Evolutionary conservation across 2,797 vertebrate genomes (phyloP), one percentile per base, ranked within the genome.

Genomic region (Tenualosa ilisha): DNA sequence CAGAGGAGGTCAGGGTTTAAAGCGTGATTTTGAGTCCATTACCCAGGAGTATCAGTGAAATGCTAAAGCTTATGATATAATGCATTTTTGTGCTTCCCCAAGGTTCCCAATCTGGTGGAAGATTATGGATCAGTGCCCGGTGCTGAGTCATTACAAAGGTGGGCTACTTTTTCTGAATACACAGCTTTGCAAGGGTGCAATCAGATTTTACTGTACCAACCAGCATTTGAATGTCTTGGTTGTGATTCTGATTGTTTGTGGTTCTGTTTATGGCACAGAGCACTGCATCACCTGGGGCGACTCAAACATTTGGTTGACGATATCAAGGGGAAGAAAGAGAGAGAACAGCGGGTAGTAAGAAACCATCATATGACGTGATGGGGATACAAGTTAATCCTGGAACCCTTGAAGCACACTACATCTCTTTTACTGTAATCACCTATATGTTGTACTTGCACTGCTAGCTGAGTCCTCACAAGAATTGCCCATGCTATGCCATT

Each of bases 241-340:
- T 12, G 81, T 43, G n/a, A 22, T 63, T 24, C 59, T 12, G 20
- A 12, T 51, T 51, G 75, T 43, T 15, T 12, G 81, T 50, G 26
- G 26, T 75, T 24, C 59, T 12, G 20, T 85, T 82, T 9, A 75
- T 46, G 24, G 43, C 89, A 26, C 88, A 98, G 97, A 93, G 96
- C 96, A 85, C 93, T 98, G 88, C 94, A 95, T 81, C 95, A 96
- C 87, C 93, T 96, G 87, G 92, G 92, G 15, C 91, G 89, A 72
- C 93, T 96, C 61, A 95, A 94, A 87, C 93, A 92, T 17, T 91
- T 96, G 22, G 94, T 94, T 81, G 94, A 95, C 81, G 95, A 95
- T 83, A 90, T 88, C 65, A 88, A 88, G 24, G 86, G 87, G 51
- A 93, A 87, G 68, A 87, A 90, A 24, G 83, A 89, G 17, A 43